phyloP scores from a whole-genome alignment of 2,888 invertebrate genomes.

The Lycia hirtaria region DNA sequence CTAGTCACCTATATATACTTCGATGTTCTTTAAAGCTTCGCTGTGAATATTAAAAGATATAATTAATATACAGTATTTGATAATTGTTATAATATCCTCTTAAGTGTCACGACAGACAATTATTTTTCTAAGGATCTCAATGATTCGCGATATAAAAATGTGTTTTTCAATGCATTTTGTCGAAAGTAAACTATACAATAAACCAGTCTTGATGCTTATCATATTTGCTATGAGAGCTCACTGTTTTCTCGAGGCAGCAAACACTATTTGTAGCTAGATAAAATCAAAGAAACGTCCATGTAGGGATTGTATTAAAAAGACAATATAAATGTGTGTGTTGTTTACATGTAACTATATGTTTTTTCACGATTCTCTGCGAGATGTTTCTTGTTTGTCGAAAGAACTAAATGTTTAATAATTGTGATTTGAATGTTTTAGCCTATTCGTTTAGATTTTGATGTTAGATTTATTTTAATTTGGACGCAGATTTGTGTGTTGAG shows the following conservation, averaged over 20 bases:
- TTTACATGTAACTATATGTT: constrained; percentile 30
- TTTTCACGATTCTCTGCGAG: constrained; percentile 30
- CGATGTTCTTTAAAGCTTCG: no score
- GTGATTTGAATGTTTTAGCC: constrained; percentile 19
- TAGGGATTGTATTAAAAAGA: constrained; percentile 74
- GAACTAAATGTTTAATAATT: constrained; percentile 30
- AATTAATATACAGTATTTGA: no score
- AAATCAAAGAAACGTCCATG: constrained; percentile 79
- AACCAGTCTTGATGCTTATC: no score
- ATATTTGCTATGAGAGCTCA: not conserved
- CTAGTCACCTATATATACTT: no score
- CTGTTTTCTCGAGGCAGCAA: constrained; percentile 31
- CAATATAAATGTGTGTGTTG: constrained; percentile 69
- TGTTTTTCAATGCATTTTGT: no score
- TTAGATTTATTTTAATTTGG: constrained; percentile 36
- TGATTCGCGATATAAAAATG: no score
- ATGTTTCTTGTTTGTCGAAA: constrained; percentile 40
- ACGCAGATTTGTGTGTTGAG: constrained; percentile 10
- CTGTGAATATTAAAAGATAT: no score
- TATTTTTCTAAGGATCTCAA: no score
- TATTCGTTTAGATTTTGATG: constrained; percentile 33
- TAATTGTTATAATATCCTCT: no score
- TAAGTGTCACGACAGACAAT: no score
- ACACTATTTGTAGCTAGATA: constrained; percentile 65
- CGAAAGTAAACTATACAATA: no score